phyloP scores from a whole-genome alignment of 30 jellyfish, hydroid and myxozoan genomes.

The Cassiopea andromeda region DNA sequence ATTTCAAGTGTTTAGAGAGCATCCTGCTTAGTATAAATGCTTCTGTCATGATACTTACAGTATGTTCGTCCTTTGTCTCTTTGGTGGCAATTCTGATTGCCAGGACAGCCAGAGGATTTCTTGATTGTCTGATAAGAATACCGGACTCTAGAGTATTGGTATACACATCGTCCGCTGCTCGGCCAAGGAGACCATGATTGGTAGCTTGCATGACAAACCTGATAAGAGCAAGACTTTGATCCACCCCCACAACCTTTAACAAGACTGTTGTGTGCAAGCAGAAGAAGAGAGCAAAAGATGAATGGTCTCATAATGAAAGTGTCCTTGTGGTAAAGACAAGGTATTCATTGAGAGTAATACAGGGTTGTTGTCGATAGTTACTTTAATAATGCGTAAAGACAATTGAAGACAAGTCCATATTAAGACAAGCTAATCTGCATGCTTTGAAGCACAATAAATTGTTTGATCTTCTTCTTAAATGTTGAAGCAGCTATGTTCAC shows the following conservation, averaged over 20 bases:
- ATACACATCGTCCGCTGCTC: conserved; percentile 59
- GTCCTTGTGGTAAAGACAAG: too few species aligned
- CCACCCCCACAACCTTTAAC: conserved; percentile 64
- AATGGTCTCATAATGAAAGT: not conserved
- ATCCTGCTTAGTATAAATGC: too few species aligned
- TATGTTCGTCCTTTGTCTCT: conserved; percentile 43
- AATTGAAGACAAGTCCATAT: too few species aligned
- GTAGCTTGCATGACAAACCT: conserved; percentile 63
- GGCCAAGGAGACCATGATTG: conserved; percentile 69
- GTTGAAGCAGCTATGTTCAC: conserved; percentile 53
- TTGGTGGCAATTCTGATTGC: conserved; percentile 51
- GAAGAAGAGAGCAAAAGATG: not conserved
- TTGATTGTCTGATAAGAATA: conserved; percentile 50
- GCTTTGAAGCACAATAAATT: not conserved
- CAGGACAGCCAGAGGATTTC: conserved; percentile 73
- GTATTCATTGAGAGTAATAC: too few species aligned
- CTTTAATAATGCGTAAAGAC: too few species aligned
- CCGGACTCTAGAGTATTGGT: conserved; percentile 43
- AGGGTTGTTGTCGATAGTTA: too few species aligned
- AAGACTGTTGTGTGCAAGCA: not conserved
- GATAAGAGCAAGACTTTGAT: conserved; percentile 59
- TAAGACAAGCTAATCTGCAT: not conserved
- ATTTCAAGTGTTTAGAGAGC: too few species aligned
- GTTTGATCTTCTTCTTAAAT: not conserved
- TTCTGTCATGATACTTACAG: conserved; percentile 45